These are phyloP conservation scores for Enteromius radiatus DNA, from an alignment of 2,797 vertebrate species.

Conservation along the genomic window DNA sequence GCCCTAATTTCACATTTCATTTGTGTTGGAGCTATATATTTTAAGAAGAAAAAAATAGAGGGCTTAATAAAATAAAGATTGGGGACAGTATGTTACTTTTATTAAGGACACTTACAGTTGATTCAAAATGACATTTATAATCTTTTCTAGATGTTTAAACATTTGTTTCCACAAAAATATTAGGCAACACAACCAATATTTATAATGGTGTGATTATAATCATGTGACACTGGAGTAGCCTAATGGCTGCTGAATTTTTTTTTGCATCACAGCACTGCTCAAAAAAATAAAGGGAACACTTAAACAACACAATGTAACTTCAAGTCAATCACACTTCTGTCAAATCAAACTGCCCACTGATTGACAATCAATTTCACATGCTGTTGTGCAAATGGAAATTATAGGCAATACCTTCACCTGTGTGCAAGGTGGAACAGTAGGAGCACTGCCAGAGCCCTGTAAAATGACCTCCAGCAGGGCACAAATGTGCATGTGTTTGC, in stretches of 20 bases:
- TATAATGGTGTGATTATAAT: background rate
- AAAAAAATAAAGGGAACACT: no score
- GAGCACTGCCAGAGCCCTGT: no score
- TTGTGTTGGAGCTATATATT: background rate
- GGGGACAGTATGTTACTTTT: background rate
- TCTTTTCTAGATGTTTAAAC: no score
- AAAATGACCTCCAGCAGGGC: no score
- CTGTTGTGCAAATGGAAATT: no score
- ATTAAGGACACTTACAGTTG: background rate
- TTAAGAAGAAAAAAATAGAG: background rate
- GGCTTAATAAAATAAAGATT: background rate
- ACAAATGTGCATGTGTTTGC: no score
- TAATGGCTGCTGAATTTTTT: background rate
- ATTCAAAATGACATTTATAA: background rate
- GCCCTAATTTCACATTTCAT: background rate
- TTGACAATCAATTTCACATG: no score
- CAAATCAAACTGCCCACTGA: no score
- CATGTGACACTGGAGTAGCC: background rate
- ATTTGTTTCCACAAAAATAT: background rate
- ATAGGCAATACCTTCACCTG: no score
- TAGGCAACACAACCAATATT: background rate
- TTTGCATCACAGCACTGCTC: background rate
- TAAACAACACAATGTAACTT: no score
- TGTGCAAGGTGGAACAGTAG: no score
- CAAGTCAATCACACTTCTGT: no score